A percentile compares a stretch with the other conserved stretches of the same genome.
Evolutionary conservation across 2,888 invertebrate species (phyloP).

Genomic region (Fabriciana adippe): DNA sequence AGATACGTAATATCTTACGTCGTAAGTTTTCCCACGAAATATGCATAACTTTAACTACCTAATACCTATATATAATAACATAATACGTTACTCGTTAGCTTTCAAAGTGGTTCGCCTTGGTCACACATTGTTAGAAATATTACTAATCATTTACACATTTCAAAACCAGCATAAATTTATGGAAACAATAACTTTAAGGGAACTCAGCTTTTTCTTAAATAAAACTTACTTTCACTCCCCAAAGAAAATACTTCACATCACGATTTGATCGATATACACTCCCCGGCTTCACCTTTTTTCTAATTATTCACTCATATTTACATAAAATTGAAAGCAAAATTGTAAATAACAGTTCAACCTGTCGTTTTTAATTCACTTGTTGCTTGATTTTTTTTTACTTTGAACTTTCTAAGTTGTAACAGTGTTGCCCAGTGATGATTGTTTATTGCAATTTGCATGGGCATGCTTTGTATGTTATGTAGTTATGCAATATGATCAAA

Average conservation of each 20-base stretch:
- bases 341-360: constrained; percentile 33
- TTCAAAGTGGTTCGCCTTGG: constrained; percentile 36
- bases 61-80: not conserved
- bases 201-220: constrained; percentile 8
- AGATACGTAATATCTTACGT: not conserved
- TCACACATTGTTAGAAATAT: constrained; percentile 12
- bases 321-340: constrained; percentile 35
- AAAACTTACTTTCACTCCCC: constrained; percentile 15
- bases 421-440: constrained; percentile 6
- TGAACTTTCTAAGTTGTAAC: constrained; percentile 13
- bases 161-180: constrained; percentile 3
- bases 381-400: constrained; percentile 16
- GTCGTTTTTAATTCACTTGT: constrained; percentile 34
- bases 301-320: constrained; percentile 25
- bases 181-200: constrained; percentile 15
- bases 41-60: not conserved
- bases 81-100: constrained; percentile 17
- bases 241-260: constrained; percentile 3
- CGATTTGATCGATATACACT: not conserved
- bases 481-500: not conserved
- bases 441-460: not conserved
- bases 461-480: constrained; percentile 12
- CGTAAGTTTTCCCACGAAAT: not conserved
- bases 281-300: not conserved
- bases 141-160: constrained; percentile 13